Evolutionary conservation across 2,797 vertebrate genomes (phyloP), one percentile per base, ranked within the genome.

Genomic region (Allobates femoralis): DNA sequence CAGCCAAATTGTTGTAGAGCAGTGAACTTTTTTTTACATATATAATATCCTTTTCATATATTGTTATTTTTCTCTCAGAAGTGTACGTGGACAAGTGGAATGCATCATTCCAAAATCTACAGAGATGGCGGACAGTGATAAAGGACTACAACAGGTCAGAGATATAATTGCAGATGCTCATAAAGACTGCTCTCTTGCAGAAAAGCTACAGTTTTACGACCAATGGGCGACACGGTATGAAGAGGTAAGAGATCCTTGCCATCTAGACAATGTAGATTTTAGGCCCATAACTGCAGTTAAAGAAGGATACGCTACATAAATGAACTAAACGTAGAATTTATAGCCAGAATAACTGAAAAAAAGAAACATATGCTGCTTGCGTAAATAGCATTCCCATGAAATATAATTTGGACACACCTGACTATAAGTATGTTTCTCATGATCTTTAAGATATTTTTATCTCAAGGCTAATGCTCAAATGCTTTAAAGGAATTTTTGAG

Each of bases 161-260:
- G 91, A 89, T 0, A 75, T 89, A 0, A 91, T 97, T 32, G 88
- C 93, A 18, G 93, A 94, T 18, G 92, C 90, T 15, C 96, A 97
- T 53, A 37, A 90, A 58, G 74, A 77, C 56, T 74, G 87, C 0
- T 90, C 90, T 1, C 50, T 90, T 30, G 55, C 64, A 71, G 92
- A 93, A 7, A 96, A 95, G 37, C 83, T 97, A 1, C 86, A 81
- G 6, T 95, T 96, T 80, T 99, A 97, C 89, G 91, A 96, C 82
- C 84, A 19, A 23, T 98, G 97, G 97, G 96, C 97, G 51, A 67
- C 91, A 0, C 90, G 90, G 81, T 99, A 97, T 85, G 96, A 98
- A 37, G 91, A 96, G 96, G 98, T 98, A 90, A 87, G 46, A 79
- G 26, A 28, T 16, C 60, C 26, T 64, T 3, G 26, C 3, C 3